phyloP scores from a whole-genome alignment of 2,888 invertebrate genomes.

The Anarsia innoxiella region DNA sequence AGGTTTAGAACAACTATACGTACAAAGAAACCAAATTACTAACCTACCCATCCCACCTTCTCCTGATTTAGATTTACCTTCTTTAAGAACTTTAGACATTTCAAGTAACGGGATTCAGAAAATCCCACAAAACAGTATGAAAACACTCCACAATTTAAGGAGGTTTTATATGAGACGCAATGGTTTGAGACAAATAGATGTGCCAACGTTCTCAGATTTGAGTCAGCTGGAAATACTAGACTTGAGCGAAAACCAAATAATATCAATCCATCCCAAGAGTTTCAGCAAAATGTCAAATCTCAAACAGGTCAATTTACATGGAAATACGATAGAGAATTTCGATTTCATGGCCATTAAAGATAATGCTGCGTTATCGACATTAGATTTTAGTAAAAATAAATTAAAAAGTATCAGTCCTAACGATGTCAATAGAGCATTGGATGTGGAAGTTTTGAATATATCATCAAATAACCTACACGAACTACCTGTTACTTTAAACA shows the following conservation, averaged over 20 bases:
- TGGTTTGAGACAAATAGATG: conserved; percentile 80
- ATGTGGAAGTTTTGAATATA: conserved; percentile 83
- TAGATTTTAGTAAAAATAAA: conserved; percentile 86
- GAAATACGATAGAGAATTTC: conserved; percentile 83
- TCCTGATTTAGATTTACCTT: conserved; percentile 82
- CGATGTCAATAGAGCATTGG: conserved; percentile 77
- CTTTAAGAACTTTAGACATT: conserved; percentile 83
- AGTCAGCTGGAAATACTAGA: conserved; percentile 82
- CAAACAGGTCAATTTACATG: conserved; percentile 82
- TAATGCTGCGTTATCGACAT: conserved; percentile 75
- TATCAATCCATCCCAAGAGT: conserved; percentile 78
- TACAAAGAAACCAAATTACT: conserved; percentile 82
- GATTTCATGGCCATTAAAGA: conserved; percentile 81
- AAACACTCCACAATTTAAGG: conserved; percentile 79
- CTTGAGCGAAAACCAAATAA: conserved; percentile 82
- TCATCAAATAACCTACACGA: conserved; percentile 85
- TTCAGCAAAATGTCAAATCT: conserved; percentile 78
- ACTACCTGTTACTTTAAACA: conserved; percentile 81
- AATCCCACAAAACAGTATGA: conserved; percentile 78
- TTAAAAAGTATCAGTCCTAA: conserved; percentile 80
- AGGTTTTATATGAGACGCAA: conserved; percentile 84
- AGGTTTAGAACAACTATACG: conserved; percentile 83
- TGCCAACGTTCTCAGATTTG: conserved; percentile 81
- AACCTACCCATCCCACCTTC: conserved; percentile 78
- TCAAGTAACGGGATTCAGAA: conserved; percentile 84